A percentile compares a stretch with the other conserved stretches of the same genome.
phyloP scores from a whole-genome alignment of 2,113 vertebrate genomes.

The Podilymbus podiceps region DNA sequence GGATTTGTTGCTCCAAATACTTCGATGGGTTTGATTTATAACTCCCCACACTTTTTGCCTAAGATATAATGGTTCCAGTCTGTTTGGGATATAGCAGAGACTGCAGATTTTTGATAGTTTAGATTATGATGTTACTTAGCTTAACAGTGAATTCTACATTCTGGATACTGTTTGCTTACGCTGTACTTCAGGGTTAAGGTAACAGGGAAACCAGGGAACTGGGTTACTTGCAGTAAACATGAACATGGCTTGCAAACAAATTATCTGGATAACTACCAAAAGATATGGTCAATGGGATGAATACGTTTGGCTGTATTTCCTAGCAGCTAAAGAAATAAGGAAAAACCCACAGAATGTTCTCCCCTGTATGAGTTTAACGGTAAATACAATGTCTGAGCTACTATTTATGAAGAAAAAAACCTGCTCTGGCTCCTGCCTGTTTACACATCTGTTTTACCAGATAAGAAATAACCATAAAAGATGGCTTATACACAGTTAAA shows the following conservation, averaged over 20 bases:
- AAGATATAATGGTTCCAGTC: neutral
- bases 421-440: neutral
- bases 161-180: neutral
- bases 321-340: neutral
- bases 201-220: neutral
- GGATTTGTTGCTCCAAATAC: neutral
- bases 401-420: neutral
- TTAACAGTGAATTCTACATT: neutral
- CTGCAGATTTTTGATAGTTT: neutral
- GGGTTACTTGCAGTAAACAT: neutral
- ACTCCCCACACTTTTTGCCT: neutral
- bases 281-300: neutral
- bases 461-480: neutral
- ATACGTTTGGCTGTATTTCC: neutral
- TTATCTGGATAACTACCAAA: neutral
- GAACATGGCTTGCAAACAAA: neutral
- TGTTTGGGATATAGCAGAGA: neutral
- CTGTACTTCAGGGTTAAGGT: neutral
- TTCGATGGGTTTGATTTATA: neutral
- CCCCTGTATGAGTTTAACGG: neutral
- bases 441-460: neutral
- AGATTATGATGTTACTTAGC: neutral
- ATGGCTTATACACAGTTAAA: neutral
- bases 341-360: neutral
- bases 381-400: neutral